A percentile compares a stretch with the other conserved stretches of the same genome.
Conservation (phyloP, 2,797 vertebrate species). For the Pangasius larnaudii region DNA sequence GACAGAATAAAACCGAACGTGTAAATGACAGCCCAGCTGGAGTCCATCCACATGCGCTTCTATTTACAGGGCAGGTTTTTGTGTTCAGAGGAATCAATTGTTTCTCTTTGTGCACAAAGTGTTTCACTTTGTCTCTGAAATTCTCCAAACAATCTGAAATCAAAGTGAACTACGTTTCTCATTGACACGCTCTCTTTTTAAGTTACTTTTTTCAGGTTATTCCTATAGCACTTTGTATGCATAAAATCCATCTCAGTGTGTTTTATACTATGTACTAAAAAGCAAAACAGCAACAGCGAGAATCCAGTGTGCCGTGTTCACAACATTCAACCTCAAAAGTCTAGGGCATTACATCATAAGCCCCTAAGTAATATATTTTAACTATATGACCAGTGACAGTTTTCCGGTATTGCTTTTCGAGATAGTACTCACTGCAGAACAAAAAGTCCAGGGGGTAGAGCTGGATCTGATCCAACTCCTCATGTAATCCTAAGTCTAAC, state of each 20-base stretch:
- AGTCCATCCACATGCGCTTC: slow-evolving; percentile 32
- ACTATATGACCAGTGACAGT: too few species aligned
- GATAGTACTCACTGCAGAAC: not conserved
- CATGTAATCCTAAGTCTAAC: not conserved
- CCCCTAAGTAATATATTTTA: not conserved
- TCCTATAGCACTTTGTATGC: not conserved
- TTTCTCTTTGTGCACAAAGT: slow-evolving; percentile 12
- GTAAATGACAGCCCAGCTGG: slow-evolving; percentile 52
- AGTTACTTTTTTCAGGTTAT: not conserved
- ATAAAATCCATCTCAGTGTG: not conserved
- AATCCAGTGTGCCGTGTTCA: not conserved
- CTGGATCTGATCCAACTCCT: not conserved
- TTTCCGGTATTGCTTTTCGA: not conserved
- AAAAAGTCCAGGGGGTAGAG: not conserved
- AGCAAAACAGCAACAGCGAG: not conserved
- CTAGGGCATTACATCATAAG: not conserved
- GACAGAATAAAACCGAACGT: slow-evolving; percentile 26
- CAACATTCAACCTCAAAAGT: not conserved
- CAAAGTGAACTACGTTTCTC: not conserved
- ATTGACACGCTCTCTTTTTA: not conserved
- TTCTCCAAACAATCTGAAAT: slow-evolving; percentile 20
- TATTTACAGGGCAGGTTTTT: slow-evolving; percentile 40
- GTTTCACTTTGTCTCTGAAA: slow-evolving; percentile 32
- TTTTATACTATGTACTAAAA: not conserved
- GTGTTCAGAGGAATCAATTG: slow-evolving; percentile 20